Evolutionary conservation across 2,888 invertebrate species (phyloP), one percentile per base, ranked within the genome.

Genomic region (Megalurothrips usitatus): DNA sequence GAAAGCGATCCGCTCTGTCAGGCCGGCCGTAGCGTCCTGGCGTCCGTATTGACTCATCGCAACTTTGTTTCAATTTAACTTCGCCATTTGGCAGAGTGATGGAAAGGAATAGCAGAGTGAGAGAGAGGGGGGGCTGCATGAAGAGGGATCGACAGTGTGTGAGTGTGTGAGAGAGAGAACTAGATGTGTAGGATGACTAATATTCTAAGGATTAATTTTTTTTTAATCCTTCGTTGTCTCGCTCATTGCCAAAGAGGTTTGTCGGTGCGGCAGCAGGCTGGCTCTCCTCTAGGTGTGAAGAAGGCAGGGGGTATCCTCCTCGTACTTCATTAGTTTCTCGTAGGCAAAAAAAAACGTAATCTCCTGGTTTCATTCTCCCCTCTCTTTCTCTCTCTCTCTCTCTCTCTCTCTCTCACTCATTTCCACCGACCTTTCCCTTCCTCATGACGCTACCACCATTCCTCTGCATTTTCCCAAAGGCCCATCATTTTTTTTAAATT

Each of bases 61-160:
- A 58, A 58, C 58, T 58, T 58, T 58, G 58, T 58, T 58, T 58
- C 58, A 58, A 58, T 58, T 58, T 58, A 58, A 58, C 58, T 58
- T 58, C 58, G 19, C 58, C 68, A 23, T 23, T n/a, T 23, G 68
- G 4, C 23, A 23, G 23, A 23, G 68, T 23, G 68, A 23, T 23
- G 10, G 52, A 17, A 19, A 52, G 52, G 19, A 19, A 19, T 12
- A 52, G 19, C 14, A 52, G 10, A 9, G 49, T 11, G 49, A 49
- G 10, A 52, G 52, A 52, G 52, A 9, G 52, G 19, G 52, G 19
- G 52, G 19, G 52, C 2, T 3, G 19, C 14, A 9, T 3, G 19
- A 10, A 52, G 52, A 52, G 52, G 10, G 52, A 52, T 12, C 3
- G 52, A 52, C 14, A 52, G 52, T 8, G 52, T 8, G 52, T 8